Conservation (phyloP, 2,113 vertebrate species). For the Ctenodactylus gundi region DNA sequence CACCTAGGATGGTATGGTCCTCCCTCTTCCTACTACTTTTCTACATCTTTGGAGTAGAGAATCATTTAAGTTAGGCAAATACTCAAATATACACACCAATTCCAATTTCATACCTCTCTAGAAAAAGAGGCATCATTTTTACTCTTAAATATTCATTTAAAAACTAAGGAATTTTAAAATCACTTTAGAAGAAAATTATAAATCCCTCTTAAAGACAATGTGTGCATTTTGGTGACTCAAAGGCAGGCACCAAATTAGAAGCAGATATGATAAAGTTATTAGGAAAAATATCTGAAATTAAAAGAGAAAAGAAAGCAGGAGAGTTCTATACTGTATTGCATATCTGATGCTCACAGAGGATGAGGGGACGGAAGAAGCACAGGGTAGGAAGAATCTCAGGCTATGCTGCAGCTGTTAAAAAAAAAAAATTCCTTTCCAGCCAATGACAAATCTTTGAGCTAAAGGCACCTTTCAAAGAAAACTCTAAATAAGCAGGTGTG, state of each 20-base stretch:
- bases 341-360: not conserved
- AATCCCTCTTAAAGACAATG: not conserved
- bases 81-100: not conserved
- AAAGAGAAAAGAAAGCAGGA: not conserved
- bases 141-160: not conserved
- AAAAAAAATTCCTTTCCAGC: not conserved
- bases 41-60: not conserved
- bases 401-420: not conserved
- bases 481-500: not conserved
- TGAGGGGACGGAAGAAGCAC: rapidly evolving
- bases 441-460: not conserved
- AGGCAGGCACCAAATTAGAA: not conserved
- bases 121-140: not conserved
- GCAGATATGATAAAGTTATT: not conserved
- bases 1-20: not conserved
- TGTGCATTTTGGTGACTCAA: not conserved
- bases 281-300: not conserved
- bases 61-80: not conserved
- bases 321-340: not conserved
- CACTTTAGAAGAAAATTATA: not conserved
- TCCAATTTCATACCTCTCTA: not conserved
- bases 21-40: not conserved
- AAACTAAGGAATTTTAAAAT: not conserved
- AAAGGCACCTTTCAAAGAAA: not conserved
- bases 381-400: not conserved